These are phyloP conservation scores for Cetonia aurata DNA, from an alignment of 2,888 invertebrate species.

Conservation along the genomic window DNA sequence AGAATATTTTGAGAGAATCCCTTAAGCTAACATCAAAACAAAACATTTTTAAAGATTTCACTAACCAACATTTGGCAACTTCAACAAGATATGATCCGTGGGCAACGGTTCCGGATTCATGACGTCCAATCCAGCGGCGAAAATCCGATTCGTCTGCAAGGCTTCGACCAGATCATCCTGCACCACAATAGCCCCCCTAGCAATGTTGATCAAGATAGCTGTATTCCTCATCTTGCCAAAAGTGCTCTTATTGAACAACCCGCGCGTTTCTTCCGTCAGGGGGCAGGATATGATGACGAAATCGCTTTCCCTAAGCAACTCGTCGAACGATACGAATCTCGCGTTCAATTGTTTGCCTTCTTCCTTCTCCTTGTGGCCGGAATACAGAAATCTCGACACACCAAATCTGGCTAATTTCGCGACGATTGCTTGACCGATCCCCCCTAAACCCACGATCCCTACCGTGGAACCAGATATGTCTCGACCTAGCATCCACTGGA, in stretches of 20 bases:
- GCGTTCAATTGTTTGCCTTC: constrained; percentile 74
- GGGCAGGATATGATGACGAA: constrained; percentile 80
- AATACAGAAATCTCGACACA: constrained; percentile 79
- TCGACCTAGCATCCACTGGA: constrained; percentile 83
- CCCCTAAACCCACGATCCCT: constrained; percentile 87
- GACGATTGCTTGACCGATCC: constrained; percentile 82
- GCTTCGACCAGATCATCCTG: constrained; percentile 87
- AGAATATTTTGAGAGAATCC: too few relatives aligned
- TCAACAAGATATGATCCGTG: constrained; percentile 80
- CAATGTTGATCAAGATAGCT: constrained; percentile 82
- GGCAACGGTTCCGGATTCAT: constrained; percentile 92
- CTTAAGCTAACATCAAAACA: too few relatives aligned
- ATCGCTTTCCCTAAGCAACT: constrained; percentile 78
- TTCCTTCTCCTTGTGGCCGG: constrained; percentile 76
- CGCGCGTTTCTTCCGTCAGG: constrained; percentile 76
- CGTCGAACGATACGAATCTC: constrained; percentile 72
- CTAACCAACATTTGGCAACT: constrained; percentile 85
- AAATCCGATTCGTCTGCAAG: constrained; percentile 79
- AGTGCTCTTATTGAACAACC: constrained; percentile 76
- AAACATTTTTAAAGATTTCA: constrained; percentile 48
- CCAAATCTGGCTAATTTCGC: constrained; percentile 81
- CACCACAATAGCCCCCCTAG: constrained; percentile 82
- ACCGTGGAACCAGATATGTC: constrained; percentile 84
- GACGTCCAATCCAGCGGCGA: constrained; percentile 92
- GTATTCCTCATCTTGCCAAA: constrained; percentile 83